Evolutionary conservation across 2,797 vertebrate genomes (phyloP), one percentile per base, ranked within the genome.

Genomic region (Choloepus didactylus): DNA sequence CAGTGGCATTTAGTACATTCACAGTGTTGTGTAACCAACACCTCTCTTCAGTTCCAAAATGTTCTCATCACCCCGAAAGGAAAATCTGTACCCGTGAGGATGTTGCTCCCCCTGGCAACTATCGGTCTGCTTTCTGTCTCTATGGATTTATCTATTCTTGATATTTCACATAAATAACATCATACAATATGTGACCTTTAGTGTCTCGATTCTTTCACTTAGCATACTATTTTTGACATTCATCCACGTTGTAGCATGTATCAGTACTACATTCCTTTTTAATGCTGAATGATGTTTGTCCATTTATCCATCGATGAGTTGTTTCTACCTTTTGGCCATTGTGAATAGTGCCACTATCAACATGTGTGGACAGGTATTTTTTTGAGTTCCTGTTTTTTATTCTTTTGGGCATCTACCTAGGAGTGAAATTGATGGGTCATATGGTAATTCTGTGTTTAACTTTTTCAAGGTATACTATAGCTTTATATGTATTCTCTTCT

Each of bases 391-490:
- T 93, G 59, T 79, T 94, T 96, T 94, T 31, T 66, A 23, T 84
- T 96, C 6, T 93, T 70, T 80, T 38, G 66, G 64, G 18, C 73
- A 2, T 49, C 15, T 51, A 59, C 11, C 6, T 49, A 64, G 70
- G n/a, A 75, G 23, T 66, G 12, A 38, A 95, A 75, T 91, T 80
- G 49, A 51, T 92, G 80, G 75, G 23, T 94, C 12, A 25, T 64
- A 2, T 54, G 27, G 11, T n/a, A 73, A 51, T 88, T 70, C 76
- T 87, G 21, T 51, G 2, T 95, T 94, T 91, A 79, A 69, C 49
- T 38, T 93, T 95, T 83, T 62, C n/a, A 95, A 64, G 25, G 25
- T 85, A 10, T 89, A 60, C 19, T 92, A 86, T 44, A 91, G 11
- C n/a, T 94, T 51, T 82, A 29, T 67, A 15, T 93, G 12, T 70